Conservation (phyloP, 2,888 invertebrate species). For the Drosophila austrosaltans region DNA sequence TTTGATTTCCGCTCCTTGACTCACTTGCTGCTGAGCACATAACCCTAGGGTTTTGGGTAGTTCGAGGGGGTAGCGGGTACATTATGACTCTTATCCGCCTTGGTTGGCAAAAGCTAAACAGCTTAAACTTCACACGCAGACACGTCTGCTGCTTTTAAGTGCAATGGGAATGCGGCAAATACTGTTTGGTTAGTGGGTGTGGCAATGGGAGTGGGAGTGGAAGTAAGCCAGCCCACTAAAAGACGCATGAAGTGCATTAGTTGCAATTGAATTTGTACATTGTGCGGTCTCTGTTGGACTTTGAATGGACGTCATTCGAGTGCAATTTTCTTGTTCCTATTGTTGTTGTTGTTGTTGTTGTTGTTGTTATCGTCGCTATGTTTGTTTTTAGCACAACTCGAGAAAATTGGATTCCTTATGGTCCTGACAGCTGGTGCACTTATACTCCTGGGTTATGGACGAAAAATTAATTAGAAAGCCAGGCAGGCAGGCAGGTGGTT, state of each 20-base stretch:
- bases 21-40: constrained; percentile 43
- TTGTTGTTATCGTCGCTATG: not conserved
- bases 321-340: constrained; percentile 61
- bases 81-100: not conserved
- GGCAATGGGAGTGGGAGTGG: not conserved
- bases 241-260: constrained; percentile 74
- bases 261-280: constrained; percentile 79
- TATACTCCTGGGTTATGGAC: constrained; percentile 27
- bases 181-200: not conserved
- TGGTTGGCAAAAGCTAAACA: constrained; percentile 53
- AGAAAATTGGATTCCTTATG: constrained; percentile 25
- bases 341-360: constrained; percentile 56
- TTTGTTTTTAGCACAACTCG: constrained; percentile 3
- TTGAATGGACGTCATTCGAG: constrained; percentile 57
- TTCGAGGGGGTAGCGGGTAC: not conserved
- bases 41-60: constrained; percentile 46
- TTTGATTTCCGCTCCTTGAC: constrained; percentile 72
- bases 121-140: constrained; percentile 74
- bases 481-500: constrained; percentile 62
- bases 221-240: constrained; percentile 22
- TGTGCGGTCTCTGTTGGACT: constrained; percentile 34
- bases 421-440: constrained; percentile 34
- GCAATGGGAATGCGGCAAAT: constrained; percentile 30
- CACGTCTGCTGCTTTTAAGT: constrained; percentile 64
- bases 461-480: constrained; percentile 63